Conservation (phyloP, 2,888 invertebrate genomes). For the Dastarcus helophoroides region DNA sequence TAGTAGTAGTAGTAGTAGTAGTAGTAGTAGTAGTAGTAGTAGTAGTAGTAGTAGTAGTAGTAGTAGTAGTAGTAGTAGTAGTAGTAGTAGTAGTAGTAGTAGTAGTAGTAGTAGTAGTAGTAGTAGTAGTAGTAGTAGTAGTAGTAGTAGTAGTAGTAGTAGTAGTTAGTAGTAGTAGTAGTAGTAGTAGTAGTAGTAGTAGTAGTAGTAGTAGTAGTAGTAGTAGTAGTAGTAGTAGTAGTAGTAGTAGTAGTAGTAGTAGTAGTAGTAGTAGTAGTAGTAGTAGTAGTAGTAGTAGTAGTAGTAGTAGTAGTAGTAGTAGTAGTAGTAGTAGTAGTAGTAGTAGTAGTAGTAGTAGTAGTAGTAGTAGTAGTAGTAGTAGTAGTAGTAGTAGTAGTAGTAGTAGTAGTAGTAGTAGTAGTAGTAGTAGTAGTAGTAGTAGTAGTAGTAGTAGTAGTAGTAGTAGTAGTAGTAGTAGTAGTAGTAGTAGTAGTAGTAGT, state of each 20-base stretch:
- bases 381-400: constrained; percentile 2
- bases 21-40: constrained; percentile 8
- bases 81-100: constrained; percentile 8
- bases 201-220: constrained; percentile 6
- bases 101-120: constrained; percentile 8
- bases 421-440: constrained; percentile 2
- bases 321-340: constrained; percentile 6
- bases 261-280: constrained; percentile 6
- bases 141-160: constrained; percentile 7
- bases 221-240: constrained; percentile 6
- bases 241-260: constrained; percentile 6
- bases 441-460: constrained; percentile 2
- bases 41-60: constrained; percentile 8
- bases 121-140: constrained; percentile 8
- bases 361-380: constrained; percentile 6
- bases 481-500: constrained; percentile 2
- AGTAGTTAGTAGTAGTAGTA: too few relatives aligned
- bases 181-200: constrained; percentile 8
- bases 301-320: constrained; percentile 6
- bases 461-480: constrained; percentile 2
- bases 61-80: constrained; percentile 8
- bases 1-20: constrained; percentile 8
- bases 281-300: constrained; percentile 6
- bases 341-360: constrained; percentile 6
- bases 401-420: constrained; percentile 2